Base-by-base conservation (phyloP, 1,140 invertebrate species). In the Venustaconcha ellipsiformis region DNA sequence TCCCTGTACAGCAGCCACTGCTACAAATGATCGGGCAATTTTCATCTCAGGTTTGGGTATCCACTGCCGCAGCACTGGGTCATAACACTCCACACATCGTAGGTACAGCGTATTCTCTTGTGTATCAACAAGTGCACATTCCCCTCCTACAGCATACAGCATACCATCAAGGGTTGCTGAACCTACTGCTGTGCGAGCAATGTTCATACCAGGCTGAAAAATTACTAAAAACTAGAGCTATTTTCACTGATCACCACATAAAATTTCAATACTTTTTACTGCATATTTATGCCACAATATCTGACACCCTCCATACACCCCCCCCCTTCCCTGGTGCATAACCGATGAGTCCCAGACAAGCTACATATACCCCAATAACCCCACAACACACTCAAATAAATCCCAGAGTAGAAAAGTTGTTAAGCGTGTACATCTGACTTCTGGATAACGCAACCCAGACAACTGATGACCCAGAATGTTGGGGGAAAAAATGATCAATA, bases 1-100 rank as follows among this genome's bases (percentile, higher is more conserved):
- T 65, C 95, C 95, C 75, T 96, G 94, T 86, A 96, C 92, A 23
- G 95, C 94, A 85, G 95, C 96, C 62, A 96, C 90, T 17, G 96
- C 96, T 86, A 98, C 97, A 90, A 97, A 96, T 89, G 96, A 97
- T 57, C 97, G 92, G 0, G 96, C 95, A 77, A 87, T 82, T 74
- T 94, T 93, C 95, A 97, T 96, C 55, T 94, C 93, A 1, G 95
- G 92, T 81, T 80, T 85, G 11, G 74, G 83, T 17, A 87, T 88
- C 92, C 92, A 93, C 23, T 87, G 81, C 78, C 92, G 90, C 79
- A 94, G 93, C 60, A 94, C 92, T 23, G 95, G 95, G 91, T 96
- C 94, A 81, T 96, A 97, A 69, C 85, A 87, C 74, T 89, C 88
- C 23, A 91, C 94, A 90, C 96, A 95, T 14, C 96, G 95, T n/a